Percentiles rank a stretch among this genome's conserved stretches.
Conservation (phyloP, 2,797 vertebrate species). For the Synanceia verrucosa region DNA sequence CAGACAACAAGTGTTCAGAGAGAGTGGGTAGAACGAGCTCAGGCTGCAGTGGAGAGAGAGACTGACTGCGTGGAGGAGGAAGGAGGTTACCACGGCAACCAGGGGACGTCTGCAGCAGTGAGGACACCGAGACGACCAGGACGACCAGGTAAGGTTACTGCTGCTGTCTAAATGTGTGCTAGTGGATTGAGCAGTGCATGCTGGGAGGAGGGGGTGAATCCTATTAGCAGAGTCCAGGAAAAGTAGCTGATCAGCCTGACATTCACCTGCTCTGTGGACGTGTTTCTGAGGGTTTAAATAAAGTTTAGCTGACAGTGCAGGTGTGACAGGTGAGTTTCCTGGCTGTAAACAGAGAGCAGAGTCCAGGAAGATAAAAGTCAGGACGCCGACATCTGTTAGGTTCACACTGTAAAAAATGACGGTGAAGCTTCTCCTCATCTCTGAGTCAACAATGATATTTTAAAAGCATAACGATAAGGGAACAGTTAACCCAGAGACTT, state of each 20-base stretch:
- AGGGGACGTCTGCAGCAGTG: conserved; percentile 33
- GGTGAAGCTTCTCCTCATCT: no score
- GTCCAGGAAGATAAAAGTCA: no score
- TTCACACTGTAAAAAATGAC: no score
- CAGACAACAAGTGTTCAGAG: conserved; percentile 68
- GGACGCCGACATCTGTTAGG: no score
- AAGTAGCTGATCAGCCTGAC: conserved; percentile 67
- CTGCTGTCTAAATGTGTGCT: conserved; percentile 11
- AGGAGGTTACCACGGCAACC: conserved; percentile 65
- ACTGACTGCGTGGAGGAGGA: conserved; percentile 9
- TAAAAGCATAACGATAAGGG: no score
- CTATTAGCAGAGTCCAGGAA: conserved; percentile 80
- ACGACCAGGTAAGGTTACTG: conserved; percentile 66
- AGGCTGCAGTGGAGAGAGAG: conserved; percentile 2
- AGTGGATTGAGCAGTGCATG: conserved; percentile 51
- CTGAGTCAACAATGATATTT: no score
- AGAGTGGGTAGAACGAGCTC: conserved; percentile 25
- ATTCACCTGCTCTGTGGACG: conserved; percentile 1
- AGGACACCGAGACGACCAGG: conserved; percentile 59
- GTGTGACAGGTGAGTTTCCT: no score
- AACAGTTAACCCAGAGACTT: no score
- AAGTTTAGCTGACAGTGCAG: neutral
- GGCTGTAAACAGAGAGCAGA: no score
- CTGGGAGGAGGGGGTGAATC: conserved; percentile 67
- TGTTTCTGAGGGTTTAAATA: neutral